phyloP scores from a whole-genome alignment of 1,140 invertebrate species.

The Philaenus spumarius region DNA sequence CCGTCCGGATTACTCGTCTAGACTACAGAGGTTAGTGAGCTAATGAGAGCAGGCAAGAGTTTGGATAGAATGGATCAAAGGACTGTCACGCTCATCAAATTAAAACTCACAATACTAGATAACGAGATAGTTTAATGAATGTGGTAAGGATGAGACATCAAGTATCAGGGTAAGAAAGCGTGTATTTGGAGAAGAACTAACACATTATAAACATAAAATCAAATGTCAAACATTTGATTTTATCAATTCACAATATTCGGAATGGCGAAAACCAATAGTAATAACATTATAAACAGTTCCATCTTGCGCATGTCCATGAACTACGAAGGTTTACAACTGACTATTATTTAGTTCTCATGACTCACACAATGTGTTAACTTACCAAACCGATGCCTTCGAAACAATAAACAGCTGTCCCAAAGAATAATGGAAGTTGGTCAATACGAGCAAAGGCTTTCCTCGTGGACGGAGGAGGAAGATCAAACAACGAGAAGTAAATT shows the following conservation, averaged over 20 bases:
- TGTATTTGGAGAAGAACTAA: not conserved
- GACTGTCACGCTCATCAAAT: too few species aligned
- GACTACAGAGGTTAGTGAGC: too few species aligned
- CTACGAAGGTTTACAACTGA: not conserved
- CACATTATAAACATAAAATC: not conserved
- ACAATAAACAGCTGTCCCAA: slow-evolving; percentile 83
- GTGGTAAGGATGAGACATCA: not conserved
- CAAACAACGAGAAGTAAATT: slow-evolving; percentile 55
- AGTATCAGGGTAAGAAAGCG: not conserved
- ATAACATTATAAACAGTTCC: not conserved
- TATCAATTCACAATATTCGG: too few species aligned
- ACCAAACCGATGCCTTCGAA: slow-evolving; percentile 81
- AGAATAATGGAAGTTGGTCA: slow-evolving; percentile 65
- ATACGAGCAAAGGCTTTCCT: slow-evolving; percentile 39
- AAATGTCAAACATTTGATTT: too few species aligned
- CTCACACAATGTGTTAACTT: slow-evolving; percentile 10
- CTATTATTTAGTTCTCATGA: not conserved
- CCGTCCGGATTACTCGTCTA: too few species aligned
- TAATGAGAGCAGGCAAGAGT: too few species aligned
- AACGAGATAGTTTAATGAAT: not conserved
- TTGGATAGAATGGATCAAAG: too few species aligned
- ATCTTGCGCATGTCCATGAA: not conserved
- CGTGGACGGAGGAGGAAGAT: slow-evolving; percentile 22
- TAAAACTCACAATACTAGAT: too few species aligned
- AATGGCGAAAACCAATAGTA: too few species aligned